Conservation (phyloP, 1,140 invertebrate species). For the Listronotus bonariensis region DNA sequence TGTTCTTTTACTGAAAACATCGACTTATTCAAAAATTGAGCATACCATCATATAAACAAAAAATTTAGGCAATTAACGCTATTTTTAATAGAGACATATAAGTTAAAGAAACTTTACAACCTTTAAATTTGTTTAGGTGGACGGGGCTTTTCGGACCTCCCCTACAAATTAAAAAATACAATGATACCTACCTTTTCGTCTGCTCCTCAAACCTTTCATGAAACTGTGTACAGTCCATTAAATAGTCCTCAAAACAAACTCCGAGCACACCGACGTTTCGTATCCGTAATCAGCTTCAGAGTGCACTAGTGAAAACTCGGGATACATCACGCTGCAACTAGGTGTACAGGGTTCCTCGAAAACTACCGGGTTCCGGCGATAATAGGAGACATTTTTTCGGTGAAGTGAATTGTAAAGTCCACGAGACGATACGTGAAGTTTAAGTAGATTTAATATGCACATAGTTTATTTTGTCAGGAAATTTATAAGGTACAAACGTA, state of each 20-base stretch:
- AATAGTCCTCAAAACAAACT: conserved; percentile 23
- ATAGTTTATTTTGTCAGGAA: too few species aligned
- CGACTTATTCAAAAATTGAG: too few species aligned
- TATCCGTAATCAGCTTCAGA: background rate
- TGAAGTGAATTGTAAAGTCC: conserved; percentile 3
- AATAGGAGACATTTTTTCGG: conserved; percentile 10
- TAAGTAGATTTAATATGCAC: conserved; percentile 26
- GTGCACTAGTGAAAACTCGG: conserved; percentile 13
- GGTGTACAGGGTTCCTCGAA: conserved; percentile 21
- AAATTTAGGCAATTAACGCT: too few species aligned
- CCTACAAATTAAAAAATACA: too few species aligned
- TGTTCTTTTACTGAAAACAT: too few species aligned
- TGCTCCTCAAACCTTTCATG: conserved; percentile 22
- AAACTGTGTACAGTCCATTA: conserved; percentile 19
- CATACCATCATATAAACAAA: too few species aligned
- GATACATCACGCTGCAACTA: background rate
- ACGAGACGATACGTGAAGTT: conserved; percentile 25
- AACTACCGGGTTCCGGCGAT: conserved; percentile 19
- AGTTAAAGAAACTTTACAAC: too few species aligned
- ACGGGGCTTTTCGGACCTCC: too few species aligned
- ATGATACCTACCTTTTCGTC: conserved; percentile 24
- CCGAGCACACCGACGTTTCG: conserved; percentile 16
- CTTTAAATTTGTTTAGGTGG: too few species aligned
- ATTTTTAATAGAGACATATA: too few species aligned
- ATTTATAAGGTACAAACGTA: too few species aligned